phyloP scores from a whole-genome alignment of 2,797 vertebrate genomes.

The Smutsia gigantea region DNA sequence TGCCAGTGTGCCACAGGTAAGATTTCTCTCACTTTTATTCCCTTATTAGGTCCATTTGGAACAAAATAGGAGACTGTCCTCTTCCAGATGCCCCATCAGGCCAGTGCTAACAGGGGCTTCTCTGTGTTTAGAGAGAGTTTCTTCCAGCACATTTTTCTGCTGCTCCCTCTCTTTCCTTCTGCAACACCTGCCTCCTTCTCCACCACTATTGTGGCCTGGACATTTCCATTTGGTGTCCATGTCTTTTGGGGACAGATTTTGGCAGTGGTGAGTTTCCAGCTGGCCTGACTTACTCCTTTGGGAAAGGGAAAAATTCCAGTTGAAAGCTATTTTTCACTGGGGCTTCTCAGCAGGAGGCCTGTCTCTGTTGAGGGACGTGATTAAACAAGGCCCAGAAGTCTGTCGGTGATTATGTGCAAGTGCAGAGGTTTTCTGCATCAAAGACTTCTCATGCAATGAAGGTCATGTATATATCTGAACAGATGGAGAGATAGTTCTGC shows the following conservation, averaged over 20 bases:
- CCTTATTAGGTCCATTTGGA: accelerated
- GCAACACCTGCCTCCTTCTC: background rate
- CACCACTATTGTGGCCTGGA: background rate
- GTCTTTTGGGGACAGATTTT: conserved; percentile 44
- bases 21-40: background rate
- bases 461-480: background rate
- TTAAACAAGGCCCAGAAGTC: background rate
- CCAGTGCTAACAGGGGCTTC: background rate
- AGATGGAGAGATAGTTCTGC: background rate
- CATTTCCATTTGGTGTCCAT: background rate
- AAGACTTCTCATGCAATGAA: background rate
- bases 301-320: conserved; percentile 33
- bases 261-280: background rate
- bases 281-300: conserved; percentile 33
- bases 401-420: background rate
- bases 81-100: background rate
- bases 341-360: conserved; percentile 22
- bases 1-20: conserved; percentile 95
- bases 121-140: background rate
- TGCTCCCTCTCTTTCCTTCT: background rate
- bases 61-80: background rate
- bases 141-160: background rate
- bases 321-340: conserved; percentile 24
- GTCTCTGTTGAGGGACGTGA: conserved; percentile 15
- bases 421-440: background rate